phyloP scores from a whole-genome alignment of 2,888 invertebrate species.

The Rhagonycha lutea region DNA sequence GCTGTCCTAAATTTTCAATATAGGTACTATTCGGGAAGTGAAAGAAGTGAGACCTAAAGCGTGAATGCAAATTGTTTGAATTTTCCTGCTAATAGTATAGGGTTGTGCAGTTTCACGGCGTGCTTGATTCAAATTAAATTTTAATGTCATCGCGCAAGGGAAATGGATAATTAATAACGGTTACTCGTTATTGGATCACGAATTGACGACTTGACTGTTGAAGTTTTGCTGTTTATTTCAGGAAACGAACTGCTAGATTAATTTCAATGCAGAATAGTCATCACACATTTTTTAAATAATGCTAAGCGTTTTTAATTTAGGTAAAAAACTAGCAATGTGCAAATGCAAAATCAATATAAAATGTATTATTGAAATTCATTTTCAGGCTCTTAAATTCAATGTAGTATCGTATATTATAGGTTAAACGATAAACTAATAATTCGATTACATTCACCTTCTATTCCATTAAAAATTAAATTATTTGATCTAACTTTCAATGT shows the following conservation, averaged over 20 bases:
- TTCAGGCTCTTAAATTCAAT: neutral
- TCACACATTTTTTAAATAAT: neutral
- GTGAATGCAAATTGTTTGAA: constrained; percentile 23
- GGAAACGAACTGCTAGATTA: constrained; percentile 21
- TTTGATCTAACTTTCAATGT: neutral
- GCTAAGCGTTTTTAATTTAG: neutral
- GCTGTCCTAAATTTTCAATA: constrained; percentile 2
- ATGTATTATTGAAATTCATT: neutral
- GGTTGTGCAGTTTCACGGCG: constrained; percentile 36
- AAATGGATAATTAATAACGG: constrained; percentile 46
- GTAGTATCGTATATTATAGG: no score
- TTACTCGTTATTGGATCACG: constrained; percentile 28
- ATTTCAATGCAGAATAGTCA: constrained; percentile 1
- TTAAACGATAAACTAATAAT: no score
- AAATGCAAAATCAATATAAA: neutral
- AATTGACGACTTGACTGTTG: constrained; percentile 13
- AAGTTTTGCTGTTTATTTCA: constrained; percentile 24
- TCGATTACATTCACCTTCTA: neutral
- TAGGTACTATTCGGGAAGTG: neutral
- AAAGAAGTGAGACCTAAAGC: neutral
- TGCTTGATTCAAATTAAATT: constrained; percentile 48
- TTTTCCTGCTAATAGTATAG: constrained; percentile 19
- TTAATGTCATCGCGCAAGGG: constrained; percentile 49
- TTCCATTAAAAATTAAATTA: neutral
- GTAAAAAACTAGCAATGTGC: neutral